Percentiles rank a stretch among this genome's conserved stretches.
Evolutionary conservation across 2,888 invertebrate species (phyloP).

Genomic region (Cosmorhoe ocellata): DNA sequence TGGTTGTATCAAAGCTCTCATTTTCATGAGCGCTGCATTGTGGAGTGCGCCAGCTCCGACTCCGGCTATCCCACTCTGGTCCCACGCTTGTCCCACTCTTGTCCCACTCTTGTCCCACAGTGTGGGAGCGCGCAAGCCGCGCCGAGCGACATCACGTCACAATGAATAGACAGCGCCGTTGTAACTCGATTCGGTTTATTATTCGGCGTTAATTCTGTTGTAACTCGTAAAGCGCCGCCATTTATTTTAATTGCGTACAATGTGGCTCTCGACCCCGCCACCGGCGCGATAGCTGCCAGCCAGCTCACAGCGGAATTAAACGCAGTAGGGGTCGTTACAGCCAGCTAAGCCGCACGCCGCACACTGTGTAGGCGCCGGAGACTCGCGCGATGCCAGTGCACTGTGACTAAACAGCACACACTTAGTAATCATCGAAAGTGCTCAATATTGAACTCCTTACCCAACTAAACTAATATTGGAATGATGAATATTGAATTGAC

Average conservation of each 20-base stretch:
- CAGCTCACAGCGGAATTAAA: constrained; percentile 2
- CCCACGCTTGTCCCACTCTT: too few relatives aligned
- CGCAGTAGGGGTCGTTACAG: neutral
- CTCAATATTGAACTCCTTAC: constrained; percentile 6
- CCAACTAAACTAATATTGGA: too few relatives aligned
- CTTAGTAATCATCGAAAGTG: neutral
- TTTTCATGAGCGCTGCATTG: too few relatives aligned
- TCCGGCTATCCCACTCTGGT: too few relatives aligned
- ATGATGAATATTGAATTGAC: too few relatives aligned
- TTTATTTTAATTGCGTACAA: constrained; percentile 31
- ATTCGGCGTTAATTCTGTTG: constrained; percentile 25
- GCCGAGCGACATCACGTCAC: neutral
- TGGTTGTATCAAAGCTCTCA: too few relatives aligned
- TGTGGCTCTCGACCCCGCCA: constrained; percentile 1
- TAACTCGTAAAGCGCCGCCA: constrained; percentile 25
- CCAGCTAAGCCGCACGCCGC: too few relatives aligned
- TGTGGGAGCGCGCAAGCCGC: too few relatives aligned
- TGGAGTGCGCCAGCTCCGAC: too few relatives aligned
- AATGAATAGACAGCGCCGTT: constrained; percentile 12
- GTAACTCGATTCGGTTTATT: constrained; percentile 26
- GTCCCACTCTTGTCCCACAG: too few relatives aligned
- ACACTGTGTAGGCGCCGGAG: too few relatives aligned
- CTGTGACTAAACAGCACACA: constrained; percentile 6
- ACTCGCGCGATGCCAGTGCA: too few relatives aligned
- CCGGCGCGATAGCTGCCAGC: neutral